Evolutionary conservation across 2,888 invertebrate species (phyloP).

Genomic region (Melinaea marsaeus): DNA sequence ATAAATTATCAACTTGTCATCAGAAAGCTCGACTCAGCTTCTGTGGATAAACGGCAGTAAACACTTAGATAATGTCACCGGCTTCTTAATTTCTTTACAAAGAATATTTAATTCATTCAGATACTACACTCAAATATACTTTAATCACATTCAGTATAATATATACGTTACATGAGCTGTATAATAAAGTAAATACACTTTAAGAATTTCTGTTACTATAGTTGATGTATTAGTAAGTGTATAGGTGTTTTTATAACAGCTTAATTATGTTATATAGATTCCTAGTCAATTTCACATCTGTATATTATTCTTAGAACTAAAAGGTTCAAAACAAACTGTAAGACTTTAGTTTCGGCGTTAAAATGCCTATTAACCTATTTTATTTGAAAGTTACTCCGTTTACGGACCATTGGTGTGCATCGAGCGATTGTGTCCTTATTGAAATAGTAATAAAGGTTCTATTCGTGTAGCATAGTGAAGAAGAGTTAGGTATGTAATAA

Average conservation of each 20-base stretch:
- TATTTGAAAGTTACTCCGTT: conserved; percentile 64
- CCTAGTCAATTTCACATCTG: conserved; percentile 9
- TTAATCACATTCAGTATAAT: too few relatives aligned
- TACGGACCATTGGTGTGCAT: conserved; percentile 32
- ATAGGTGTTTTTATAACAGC: too few relatives aligned
- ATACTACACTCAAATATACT: conserved; percentile 10
- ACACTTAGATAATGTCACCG: conserved; percentile 34
- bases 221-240: too few relatives aligned
- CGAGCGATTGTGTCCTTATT: conserved; percentile 15
- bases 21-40: conserved; percentile 46
- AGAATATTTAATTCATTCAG: conserved; percentile 39
- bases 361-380: conserved; percentile 74
- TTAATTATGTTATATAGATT: neutral
- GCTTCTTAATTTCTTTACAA: conserved; percentile 48
- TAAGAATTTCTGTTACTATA: too few relatives aligned
- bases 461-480: neutral
- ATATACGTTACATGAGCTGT: too few relatives aligned
- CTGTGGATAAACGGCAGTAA: conserved; percentile 57
- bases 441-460: neutral
- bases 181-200: too few relatives aligned
- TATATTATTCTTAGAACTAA: conserved; percentile 49
- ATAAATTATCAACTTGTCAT: conserved; percentile 43
- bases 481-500: conserved; percentile 17
- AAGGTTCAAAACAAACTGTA: conserved; percentile 60
- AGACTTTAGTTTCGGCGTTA: conserved; percentile 66